These are phyloP conservation scores for Watersipora subatra DNA, from an alignment of 1,140 invertebrate genomes.

Conservation along the genomic window DNA sequence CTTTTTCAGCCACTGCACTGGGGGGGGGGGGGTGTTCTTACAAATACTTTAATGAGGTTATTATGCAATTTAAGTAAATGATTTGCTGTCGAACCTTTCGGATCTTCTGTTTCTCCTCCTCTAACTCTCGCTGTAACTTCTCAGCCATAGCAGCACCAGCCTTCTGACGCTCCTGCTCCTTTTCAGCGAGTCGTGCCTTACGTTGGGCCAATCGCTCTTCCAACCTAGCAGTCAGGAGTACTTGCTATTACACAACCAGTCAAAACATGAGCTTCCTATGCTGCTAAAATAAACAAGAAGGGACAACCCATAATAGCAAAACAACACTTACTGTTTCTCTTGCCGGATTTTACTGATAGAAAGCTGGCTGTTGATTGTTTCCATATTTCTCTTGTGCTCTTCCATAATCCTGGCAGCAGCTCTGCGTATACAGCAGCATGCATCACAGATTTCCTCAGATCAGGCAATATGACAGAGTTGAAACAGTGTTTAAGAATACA, in stretches of 20 bases:
- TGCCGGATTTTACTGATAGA: neutral
- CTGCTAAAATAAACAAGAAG: too few relatives aligned
- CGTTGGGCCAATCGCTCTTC: constrained; percentile 11
- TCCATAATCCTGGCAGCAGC: neutral
- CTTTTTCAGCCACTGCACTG: too few relatives aligned
- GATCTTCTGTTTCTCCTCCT: constrained; percentile 18
- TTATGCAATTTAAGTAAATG: too few relatives aligned
- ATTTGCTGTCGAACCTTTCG: constrained; percentile 16
- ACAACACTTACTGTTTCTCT: neutral
- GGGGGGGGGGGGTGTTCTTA: too few relatives aligned
- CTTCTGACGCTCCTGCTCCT: constrained; percentile 20
- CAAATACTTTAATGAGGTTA: too few relatives aligned
- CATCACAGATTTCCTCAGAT: too few relatives aligned
- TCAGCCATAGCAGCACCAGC: constrained; percentile 21
- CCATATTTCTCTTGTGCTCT: neutral
- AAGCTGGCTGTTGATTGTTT: neutral
- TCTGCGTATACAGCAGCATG: too few relatives aligned
- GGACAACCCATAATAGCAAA: too few relatives aligned
- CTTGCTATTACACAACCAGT: neutral
- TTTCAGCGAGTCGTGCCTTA: constrained; percentile 4
- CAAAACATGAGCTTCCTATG: too few relatives aligned
- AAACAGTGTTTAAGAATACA: too few relatives aligned
- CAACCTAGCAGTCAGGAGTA: constrained; percentile 3
- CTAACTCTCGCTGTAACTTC: constrained; percentile 18
- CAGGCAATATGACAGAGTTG: too few relatives aligned